Conservation (phyloP, 2,113 vertebrate species). For the Chlamydotis undulata region DNA sequence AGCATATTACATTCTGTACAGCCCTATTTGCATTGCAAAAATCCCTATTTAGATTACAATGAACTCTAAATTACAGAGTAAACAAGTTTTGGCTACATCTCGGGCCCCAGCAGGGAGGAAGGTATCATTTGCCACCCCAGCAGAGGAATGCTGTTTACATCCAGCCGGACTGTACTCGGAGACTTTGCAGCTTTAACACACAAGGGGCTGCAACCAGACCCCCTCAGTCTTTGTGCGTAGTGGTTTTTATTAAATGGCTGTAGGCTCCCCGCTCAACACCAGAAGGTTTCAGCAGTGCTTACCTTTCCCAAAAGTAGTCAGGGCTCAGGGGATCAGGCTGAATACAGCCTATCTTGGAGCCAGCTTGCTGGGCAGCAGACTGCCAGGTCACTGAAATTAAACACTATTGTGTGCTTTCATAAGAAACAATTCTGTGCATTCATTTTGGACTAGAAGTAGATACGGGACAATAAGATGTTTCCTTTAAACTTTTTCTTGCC, state of each 20-base stretch:
- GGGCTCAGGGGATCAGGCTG: neutral
- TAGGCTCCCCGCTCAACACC: neutral
- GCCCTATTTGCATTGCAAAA: constrained; percentile 62
- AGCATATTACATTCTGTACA: constrained; percentile 28
- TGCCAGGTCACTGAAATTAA: neutral
- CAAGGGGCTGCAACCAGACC: neutral
- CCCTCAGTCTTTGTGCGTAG: neutral
- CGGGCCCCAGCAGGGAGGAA: constrained; percentile 51
- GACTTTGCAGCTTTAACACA: constrained; percentile 16
- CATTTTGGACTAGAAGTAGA: neutral
- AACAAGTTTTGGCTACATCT: constrained; percentile 53
- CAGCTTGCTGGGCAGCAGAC: neutral
- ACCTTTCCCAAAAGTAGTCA: neutral
- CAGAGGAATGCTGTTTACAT: constrained; percentile 56
- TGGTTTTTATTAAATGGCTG: neutral
- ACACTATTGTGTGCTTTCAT: neutral
- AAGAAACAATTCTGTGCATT: neutral
- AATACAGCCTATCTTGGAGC: neutral
- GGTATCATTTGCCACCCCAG: constrained; percentile 26
- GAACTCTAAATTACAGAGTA: constrained; percentile 59
- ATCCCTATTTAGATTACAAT: constrained; percentile 53
- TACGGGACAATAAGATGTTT: neutral
- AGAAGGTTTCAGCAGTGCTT: neutral
- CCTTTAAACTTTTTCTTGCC: neutral
- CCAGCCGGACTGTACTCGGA: neutral